These are phyloP conservation scores for Corythornis vintsioides DNA, from an alignment of 2,113 vertebrate genomes.

Conservation along the genomic window DNA sequence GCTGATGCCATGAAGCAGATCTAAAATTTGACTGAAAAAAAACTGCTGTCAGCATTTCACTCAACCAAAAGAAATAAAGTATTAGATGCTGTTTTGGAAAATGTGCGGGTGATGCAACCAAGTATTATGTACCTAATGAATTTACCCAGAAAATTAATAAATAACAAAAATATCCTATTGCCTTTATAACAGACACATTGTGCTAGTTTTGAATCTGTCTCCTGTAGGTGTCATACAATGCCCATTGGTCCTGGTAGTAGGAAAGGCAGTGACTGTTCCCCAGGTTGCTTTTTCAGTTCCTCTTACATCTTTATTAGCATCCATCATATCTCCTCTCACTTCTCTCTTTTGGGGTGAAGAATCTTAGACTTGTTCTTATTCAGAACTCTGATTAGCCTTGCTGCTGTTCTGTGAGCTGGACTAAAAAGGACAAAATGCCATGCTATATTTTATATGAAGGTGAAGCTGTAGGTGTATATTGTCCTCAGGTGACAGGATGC, in stretches of 20 bases:
- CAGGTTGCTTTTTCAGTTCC: background rate
- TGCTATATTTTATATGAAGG: background rate
- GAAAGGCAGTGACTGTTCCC: background rate
- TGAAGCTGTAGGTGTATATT: background rate
- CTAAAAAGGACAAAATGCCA: background rate
- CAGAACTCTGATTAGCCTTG: background rate
- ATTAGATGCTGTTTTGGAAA: conserved; percentile 45
- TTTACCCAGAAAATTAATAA: background rate
- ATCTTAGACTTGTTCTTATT: background rate
- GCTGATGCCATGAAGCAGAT: conserved; percentile 11
- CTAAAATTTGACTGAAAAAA: conserved; percentile 7
- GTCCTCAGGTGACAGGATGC: background rate
- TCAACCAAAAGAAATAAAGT: conserved; percentile 29
- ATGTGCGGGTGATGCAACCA: conserved; percentile 38
- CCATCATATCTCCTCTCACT: background rate
- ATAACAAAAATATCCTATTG: background rate
- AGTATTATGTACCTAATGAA: conserved; percentile 3
- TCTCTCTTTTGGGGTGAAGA: background rate
- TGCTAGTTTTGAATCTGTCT: background rate
- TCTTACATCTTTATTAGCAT: background rate
- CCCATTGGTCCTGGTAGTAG: background rate
- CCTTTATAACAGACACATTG: background rate
- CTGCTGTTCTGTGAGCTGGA: background rate
- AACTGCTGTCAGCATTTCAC: conserved; percentile 40
- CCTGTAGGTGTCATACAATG: background rate